phyloP scores from a whole-genome alignment of 92 coral and sea anemone species.

The Siderastrea siderea region DNA sequence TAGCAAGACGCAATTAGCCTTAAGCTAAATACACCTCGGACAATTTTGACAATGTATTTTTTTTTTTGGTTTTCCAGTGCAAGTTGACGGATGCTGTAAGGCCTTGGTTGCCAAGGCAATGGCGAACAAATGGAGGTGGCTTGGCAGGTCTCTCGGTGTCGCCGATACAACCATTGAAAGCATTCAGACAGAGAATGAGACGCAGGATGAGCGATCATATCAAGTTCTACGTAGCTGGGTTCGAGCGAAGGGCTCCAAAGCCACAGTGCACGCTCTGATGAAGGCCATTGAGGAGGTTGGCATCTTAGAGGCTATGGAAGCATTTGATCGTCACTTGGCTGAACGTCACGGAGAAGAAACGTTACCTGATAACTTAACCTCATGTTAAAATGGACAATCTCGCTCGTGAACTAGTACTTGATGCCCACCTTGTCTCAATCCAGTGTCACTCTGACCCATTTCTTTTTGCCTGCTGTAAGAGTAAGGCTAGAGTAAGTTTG shows the following conservation, averaged over 20 bases:
- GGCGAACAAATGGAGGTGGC: conserved; percentile 47
- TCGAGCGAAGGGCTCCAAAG: not conserved
- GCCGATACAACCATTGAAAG: conserved; percentile 38
- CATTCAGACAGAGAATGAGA: conserved; percentile 27
- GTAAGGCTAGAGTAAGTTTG: too few relatives aligned
- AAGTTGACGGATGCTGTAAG: conserved; percentile 39
- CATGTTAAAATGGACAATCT: too few relatives aligned
- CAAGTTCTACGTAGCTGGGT: conserved; percentile 48
- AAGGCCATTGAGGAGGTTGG: conserved; percentile 29
- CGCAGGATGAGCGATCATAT: conserved; percentile 37
- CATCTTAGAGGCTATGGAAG: not conserved
- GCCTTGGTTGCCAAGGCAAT: conserved; percentile 36
- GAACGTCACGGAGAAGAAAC: not conserved
- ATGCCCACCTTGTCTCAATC: too few relatives aligned
- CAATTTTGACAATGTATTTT: not conserved
- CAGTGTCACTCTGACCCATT: too few relatives aligned
- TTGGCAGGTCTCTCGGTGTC: conserved; percentile 54
- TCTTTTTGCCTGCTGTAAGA: too few relatives aligned
- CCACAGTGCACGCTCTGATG: conserved; percentile 21
- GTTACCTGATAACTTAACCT: not conserved
- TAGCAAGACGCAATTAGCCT: too few relatives aligned
- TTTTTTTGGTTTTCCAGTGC: conserved; percentile 16
- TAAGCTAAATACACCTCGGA: too few relatives aligned
- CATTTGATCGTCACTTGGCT: conserved; percentile 30
- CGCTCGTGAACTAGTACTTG: too few relatives aligned